Conservation (phyloP, 1,140 invertebrate species). For the Elysia chlorotica region DNA sequence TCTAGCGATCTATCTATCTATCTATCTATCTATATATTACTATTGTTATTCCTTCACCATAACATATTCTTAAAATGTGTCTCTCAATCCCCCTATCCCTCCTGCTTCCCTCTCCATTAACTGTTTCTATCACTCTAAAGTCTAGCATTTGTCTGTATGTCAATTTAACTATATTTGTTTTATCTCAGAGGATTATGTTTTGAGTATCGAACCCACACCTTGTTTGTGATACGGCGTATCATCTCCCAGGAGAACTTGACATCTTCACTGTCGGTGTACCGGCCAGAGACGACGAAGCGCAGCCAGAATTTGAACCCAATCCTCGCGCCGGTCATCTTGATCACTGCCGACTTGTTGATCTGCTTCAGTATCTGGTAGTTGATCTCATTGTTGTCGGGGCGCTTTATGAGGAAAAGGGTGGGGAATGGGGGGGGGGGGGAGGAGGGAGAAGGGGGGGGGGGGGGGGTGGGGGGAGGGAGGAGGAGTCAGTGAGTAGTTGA, state of each 20-base stretch:
- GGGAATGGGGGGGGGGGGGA: not conserved
- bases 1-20: not conserved
- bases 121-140: too few relatives aligned
- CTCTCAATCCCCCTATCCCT: too few relatives aligned
- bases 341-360: constrained; percentile 15
- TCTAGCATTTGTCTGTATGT: too few relatives aligned
- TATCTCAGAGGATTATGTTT: too few relatives aligned
- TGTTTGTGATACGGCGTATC: constrained; percentile 9
- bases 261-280: constrained; percentile 15
- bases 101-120: too few relatives aligned
- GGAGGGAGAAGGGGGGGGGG: not conserved
- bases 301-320: constrained; percentile 19
- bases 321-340: constrained; percentile 20
- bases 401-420: not conserved
- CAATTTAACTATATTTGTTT: too few relatives aligned
- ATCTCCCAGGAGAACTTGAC: constrained; percentile 21
- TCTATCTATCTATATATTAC: not conserved
- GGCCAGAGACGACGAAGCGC: constrained; percentile 9
- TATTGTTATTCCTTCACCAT: too few relatives aligned
- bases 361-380: constrained; percentile 17
- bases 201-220: not conserved
- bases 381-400: constrained; percentile 20
- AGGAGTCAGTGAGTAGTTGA: too few relatives aligned
- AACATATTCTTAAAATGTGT: too few relatives aligned
- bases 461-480: too few relatives aligned